Conservation (phyloP, 2,797 vertebrate species). For the Borostomias antarcticus region DNA sequence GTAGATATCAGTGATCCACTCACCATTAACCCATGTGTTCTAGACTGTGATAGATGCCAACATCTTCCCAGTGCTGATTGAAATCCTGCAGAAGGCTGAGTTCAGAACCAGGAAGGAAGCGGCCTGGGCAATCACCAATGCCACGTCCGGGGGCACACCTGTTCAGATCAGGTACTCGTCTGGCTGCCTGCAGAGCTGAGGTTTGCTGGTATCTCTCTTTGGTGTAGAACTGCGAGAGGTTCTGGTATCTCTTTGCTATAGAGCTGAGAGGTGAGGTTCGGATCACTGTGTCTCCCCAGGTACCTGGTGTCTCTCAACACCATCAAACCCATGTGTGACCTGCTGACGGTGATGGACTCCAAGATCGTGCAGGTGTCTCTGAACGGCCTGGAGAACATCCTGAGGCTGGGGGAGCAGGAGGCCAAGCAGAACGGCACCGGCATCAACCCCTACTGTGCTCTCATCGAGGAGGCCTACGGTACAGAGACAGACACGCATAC, state of each 20-base stretch:
- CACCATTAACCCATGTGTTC: not conserved
- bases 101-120: slow-evolving; percentile 93
- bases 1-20: not conserved
- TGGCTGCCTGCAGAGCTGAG: not conserved
- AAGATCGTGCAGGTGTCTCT: slow-evolving; percentile 93
- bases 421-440: slow-evolving; percentile 86
- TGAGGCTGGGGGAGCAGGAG: slow-evolving; percentile 89
- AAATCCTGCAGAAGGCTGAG: slow-evolving; percentile 92
- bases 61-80: slow-evolving; percentile 90
- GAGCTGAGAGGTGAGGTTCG: no score
- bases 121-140: slow-evolving; percentile 90
- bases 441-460: slow-evolving; percentile 88
- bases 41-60: slow-evolving; percentile 90
- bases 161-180: slow-evolving; percentile 80
- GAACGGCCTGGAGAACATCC: slow-evolving; percentile 91
- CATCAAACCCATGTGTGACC: slow-evolving; percentile 91
- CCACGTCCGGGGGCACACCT: slow-evolving; percentile 87
- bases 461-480: slow-evolving; percentile 93
- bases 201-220: not conserved
- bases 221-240: no score
- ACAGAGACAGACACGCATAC: no score
- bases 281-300: slow-evolving; percentile 58
- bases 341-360: slow-evolving; percentile 92
- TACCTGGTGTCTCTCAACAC: slow-evolving; percentile 89
- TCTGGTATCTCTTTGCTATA: no score